Conservation (phyloP, 2,888 invertebrate genomes). For the Auanema freiburgensis region DNA sequence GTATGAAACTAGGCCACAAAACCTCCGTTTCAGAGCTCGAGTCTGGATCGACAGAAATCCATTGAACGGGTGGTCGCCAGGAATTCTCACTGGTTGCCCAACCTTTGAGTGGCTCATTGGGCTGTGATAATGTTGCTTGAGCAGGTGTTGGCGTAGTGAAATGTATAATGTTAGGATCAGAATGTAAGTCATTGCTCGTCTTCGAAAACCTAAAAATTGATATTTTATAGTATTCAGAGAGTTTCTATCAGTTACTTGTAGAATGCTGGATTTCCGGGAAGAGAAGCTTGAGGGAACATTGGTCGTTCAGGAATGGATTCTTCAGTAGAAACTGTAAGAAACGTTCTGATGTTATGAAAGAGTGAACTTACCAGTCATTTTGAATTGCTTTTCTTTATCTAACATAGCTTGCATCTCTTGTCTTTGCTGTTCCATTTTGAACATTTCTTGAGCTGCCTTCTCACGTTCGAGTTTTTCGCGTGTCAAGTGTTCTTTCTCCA, state of each 20-base stretch:
- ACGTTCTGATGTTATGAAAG: constrained; percentile 1
- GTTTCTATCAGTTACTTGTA: not conserved
- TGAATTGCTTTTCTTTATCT: no score
- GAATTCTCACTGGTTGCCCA: constrained; percentile 8
- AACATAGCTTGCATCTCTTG: not conserved
- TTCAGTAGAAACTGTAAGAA: not conserved
- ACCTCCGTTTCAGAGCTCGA: no score
- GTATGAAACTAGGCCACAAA: no score
- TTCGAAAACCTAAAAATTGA: not conserved
- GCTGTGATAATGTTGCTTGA: no score
- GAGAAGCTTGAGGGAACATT: constrained; percentile 12
- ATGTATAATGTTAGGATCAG: no score
- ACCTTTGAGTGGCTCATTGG: not conserved
- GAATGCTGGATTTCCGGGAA: not conserved
- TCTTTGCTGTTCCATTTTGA: constrained; percentile 10
- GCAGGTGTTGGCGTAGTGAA: no score
- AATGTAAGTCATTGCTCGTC: no score
- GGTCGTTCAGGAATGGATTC: constrained; percentile 5
- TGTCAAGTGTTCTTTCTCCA: not conserved
- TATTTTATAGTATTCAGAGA: not conserved
- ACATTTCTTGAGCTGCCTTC: constrained; percentile 22
- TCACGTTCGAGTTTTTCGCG: constrained; percentile 13
- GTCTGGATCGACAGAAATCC: not conserved
- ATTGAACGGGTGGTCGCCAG: constrained; percentile 19
- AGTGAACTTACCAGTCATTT: not conserved